Base-by-base conservation (phyloP, 2,888 invertebrate species). In the Kuschelorhynchus macadamiae region DNA sequence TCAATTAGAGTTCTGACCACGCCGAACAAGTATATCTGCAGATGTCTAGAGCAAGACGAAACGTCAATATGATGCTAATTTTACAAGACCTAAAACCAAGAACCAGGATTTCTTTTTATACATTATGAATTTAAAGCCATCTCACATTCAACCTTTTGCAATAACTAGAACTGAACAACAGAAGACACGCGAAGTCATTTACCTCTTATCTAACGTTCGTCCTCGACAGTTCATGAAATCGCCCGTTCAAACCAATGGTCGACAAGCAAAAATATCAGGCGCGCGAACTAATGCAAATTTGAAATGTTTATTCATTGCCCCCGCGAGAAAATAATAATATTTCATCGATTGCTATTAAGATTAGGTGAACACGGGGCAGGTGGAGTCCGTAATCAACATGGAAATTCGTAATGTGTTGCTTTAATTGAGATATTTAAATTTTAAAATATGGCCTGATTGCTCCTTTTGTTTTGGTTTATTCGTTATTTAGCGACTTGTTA, bases 381-480 rank as follows among this genome's bases (percentile, higher is more conserved):
- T 80, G 80, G 78, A 77, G 76, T 71, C 74, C 75, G 78, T 79
- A 81, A 81, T 81, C 80, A 81, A 80, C 81, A 81, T 81, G 79
- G 80, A 81, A 81, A 81, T 81, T 79, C 79, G 78, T 79, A 80
- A 80, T 81, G 80, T 81, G 80, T 80, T 78, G 80, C 80, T 78
- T 81, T 81, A 81, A 81, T 81, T 81, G 79, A 80, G 78, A 81
- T 78, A 81, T 81, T 81, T 81, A 81, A 81, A 81, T 78, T 81
- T 81, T 81, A 81, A 66, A 81, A 81, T 81, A 81, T 81, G 80
- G 80, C 80, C 80, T 81, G 81, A 81, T 81, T 81, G 79, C 80
- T 81, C 80, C 80, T 81, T 81, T 81, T 81, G 81, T 81, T 81
- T 81, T 78, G 78, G 79, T 80, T 80, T 80, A 79, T 80, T 78